phyloP scores from a whole-genome alignment of 2,797 vertebrate species.

The Acropternis orthonyx region DNA sequence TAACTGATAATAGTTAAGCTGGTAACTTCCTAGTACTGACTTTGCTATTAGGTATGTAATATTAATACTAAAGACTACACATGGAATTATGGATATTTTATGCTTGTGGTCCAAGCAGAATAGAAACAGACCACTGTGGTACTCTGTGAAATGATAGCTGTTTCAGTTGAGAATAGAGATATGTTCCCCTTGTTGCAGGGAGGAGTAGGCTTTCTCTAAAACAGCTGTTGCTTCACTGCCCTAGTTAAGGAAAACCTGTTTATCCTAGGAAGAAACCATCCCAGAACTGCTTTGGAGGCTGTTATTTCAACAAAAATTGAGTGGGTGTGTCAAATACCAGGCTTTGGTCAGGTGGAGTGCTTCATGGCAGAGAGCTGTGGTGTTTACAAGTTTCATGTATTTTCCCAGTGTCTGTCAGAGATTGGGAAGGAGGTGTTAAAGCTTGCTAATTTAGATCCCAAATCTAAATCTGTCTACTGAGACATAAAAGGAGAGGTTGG shows the following conservation, averaged over 20 bases:
- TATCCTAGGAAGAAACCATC: not conserved
- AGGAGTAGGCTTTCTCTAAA: not conserved
- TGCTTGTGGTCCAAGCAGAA: not conserved
- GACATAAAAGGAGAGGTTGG: not conserved
- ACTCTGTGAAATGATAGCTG: not conserved
- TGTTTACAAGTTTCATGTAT: not conserved
- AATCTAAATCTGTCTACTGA: not conserved
- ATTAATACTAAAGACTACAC: not conserved
- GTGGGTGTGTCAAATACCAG: not conserved
- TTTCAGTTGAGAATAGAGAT: not conserved
- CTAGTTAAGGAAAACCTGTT: not conserved
- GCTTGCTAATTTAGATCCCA: not conserved
- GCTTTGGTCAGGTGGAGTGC: not conserved
- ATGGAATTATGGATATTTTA: not conserved
- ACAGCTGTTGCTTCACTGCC: not conserved
- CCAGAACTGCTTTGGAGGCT: not conserved
- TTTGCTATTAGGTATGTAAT: not conserved
- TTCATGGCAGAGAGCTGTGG: not conserved
- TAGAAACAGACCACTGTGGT: accelerated
- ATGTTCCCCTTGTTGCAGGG: accelerated
- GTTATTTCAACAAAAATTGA: not conserved
- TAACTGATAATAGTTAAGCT: not conserved
- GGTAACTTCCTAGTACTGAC: not conserved
- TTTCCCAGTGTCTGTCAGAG: not conserved
- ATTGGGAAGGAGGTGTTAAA: not conserved